A percentile compares a stretch with the other conserved stretches of the same genome.
These are phyloP conservation scores for Oceanites oceanicus DNA, from an alignment of 2,113 vertebrate species.

Conservation along the genomic window DNA sequence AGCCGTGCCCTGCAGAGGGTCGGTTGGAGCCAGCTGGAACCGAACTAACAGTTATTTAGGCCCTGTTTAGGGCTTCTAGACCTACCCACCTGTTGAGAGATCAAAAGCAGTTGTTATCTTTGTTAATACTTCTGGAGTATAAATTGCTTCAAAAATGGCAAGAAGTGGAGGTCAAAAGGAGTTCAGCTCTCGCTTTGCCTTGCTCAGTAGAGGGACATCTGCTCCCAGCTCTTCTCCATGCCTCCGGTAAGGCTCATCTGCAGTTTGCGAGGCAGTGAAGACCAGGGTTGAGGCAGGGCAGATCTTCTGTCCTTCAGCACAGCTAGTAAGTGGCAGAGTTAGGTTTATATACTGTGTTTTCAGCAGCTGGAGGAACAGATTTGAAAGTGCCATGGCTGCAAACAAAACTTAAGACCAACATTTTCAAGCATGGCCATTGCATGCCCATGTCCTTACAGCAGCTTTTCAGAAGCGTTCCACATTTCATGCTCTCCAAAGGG, in stretches of 20 bases:
- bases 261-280: not conserved
- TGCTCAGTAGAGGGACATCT: not conserved
- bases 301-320: not conserved
- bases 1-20: not conserved
- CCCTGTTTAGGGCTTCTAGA: not conserved
- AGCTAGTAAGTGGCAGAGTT: not conserved
- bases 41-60: not conserved
- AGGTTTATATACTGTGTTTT: not conserved
- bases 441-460: not conserved
- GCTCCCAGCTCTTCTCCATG: not conserved
- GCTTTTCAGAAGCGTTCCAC: not conserved
- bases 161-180: not conserved
- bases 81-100: not conserved
- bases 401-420: not conserved
- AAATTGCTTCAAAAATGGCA: not conserved
- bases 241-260: rapidly evolving
- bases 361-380: not conserved
- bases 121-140: not conserved
- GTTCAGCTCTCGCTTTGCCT: not conserved
- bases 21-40: rapidly evolving
- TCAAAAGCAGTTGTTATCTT: not conserved
- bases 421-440: not conserved
- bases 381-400: not conserved
- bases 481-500: not conserved
- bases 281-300: not conserved